Evolutionary conservation across 1,140 invertebrate species (phyloP).

Genomic region (Coenobita brevimanus): DNA sequence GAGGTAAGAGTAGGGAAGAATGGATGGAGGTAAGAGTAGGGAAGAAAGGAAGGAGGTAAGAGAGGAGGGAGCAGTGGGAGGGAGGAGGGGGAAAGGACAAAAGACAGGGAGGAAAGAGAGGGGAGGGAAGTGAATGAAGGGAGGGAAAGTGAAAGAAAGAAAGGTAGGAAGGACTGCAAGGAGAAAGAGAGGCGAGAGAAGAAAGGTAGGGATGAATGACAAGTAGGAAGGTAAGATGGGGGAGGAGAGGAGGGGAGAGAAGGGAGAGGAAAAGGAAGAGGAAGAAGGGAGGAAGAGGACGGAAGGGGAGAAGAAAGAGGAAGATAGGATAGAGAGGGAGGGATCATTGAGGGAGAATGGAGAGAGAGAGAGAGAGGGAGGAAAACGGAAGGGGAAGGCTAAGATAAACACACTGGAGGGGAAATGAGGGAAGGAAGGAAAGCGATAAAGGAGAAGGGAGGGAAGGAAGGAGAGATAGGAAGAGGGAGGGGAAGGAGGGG

Average conservation of each 20-base stretch:
- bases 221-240: background rate
- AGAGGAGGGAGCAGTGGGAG: background rate
- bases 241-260: background rate
- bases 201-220: background rate
- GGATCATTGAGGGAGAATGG: too few species aligned
- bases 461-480: background rate
- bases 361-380: background rate
- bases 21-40: background rate
- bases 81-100: background rate
- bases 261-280: background rate
- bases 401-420: too few species aligned
- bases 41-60: background rate
- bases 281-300: background rate
- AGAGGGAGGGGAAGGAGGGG: background rate
- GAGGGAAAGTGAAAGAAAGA: too few species aligned
- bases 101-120: background rate
- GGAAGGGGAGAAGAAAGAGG: too few species aligned
- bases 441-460: background rate
- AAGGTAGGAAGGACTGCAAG: too few species aligned
- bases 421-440: too few species aligned
- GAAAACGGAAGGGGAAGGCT: too few species aligned
- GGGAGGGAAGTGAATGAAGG: too few species aligned
- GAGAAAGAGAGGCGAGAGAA: background rate
- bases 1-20: too few species aligned
- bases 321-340: background rate